A percentile compares a stretch with the other conserved stretches of the same genome.
Conservation (phyloP, 2,113 vertebrate genomes). For the Tupaia tana region DNA sequence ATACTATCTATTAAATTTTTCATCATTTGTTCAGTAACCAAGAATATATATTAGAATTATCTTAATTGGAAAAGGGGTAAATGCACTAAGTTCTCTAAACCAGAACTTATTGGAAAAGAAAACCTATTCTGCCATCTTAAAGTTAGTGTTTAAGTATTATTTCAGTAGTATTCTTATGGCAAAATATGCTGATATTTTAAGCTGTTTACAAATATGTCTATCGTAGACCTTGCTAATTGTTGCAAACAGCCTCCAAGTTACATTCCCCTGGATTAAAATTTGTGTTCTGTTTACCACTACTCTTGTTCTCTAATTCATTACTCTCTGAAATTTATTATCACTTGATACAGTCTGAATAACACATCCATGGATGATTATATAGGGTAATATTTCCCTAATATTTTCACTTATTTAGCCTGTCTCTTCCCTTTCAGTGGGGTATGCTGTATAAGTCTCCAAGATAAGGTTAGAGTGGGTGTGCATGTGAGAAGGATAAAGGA, state of each 20-base stretch:
- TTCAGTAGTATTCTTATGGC: not conserved
- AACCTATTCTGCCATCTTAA: slow-evolving; percentile 23
- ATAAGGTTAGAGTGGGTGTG: not conserved
- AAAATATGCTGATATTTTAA: not conserved
- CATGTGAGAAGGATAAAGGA: not conserved
- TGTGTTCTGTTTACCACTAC: not conserved
- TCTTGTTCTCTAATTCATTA: not conserved
- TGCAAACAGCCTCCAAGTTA: slow-evolving; percentile 7
- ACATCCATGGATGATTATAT: not conserved
- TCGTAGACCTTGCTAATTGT: not conserved
- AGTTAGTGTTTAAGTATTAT: slow-evolving; percentile 9
- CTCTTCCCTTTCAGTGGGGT: not conserved
- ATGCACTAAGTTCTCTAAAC: slow-evolving; percentile 19
- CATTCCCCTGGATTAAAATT: not conserved
- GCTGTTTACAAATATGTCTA: not conserved
- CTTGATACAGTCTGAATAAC: not conserved
- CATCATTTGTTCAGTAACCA: slow-evolving; percentile 21
- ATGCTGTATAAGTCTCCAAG: not conserved
- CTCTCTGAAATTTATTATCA: slow-evolving; percentile 10
- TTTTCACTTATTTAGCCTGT: not conserved
- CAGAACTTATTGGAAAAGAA: slow-evolving; percentile 36
- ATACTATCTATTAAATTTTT: slow-evolving; percentile 39
- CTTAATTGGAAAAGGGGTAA: not conserved
- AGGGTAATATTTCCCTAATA: not conserved
- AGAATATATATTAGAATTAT: slow-evolving; percentile 32